Evolutionary conservation across 2,888 invertebrate species (phyloP).

Genomic region (Strigamia maritima): DNA sequence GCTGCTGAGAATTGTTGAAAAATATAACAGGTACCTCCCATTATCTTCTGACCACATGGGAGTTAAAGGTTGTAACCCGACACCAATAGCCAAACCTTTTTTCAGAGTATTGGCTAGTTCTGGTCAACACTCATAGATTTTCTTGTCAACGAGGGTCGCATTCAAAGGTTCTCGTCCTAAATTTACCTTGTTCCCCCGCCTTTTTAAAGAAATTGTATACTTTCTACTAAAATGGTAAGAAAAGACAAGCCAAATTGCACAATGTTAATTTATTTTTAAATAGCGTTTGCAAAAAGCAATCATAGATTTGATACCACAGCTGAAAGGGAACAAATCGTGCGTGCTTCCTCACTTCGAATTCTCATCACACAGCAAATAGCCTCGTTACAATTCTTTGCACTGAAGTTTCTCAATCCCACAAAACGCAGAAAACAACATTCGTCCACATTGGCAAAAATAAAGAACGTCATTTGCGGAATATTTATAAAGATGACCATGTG

Average conservation of each 20-base stretch:
- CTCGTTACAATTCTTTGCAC: slow-evolving; percentile 23
- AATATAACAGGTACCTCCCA: too few relatives aligned
- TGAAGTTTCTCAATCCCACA: neutral
- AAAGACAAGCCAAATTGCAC: neutral
- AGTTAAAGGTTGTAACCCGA: neutral
- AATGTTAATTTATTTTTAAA: neutral
- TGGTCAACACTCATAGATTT: neutral
- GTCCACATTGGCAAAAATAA: neutral
- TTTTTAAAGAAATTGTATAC: neutral
- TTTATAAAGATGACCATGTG: neutral
- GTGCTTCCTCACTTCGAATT: neutral
- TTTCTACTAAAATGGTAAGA: neutral
- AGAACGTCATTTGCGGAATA: neutral
- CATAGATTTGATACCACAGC: neutral
- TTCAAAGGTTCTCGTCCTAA: neutral
- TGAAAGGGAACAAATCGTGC: neutral
- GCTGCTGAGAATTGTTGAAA: too few relatives aligned
- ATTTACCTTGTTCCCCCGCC: neutral
- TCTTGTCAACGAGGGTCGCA: neutral
- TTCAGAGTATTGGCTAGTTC: neutral
- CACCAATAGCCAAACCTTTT: neutral
- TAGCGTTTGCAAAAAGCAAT: neutral
- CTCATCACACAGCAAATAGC: slow-evolving; percentile 6
- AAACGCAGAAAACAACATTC: neutral
- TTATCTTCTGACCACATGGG: neutral